These are phyloP conservation scores for Staurois parvus DNA, from an alignment of 2,797 vertebrate species.

Conservation along the genomic window DNA sequence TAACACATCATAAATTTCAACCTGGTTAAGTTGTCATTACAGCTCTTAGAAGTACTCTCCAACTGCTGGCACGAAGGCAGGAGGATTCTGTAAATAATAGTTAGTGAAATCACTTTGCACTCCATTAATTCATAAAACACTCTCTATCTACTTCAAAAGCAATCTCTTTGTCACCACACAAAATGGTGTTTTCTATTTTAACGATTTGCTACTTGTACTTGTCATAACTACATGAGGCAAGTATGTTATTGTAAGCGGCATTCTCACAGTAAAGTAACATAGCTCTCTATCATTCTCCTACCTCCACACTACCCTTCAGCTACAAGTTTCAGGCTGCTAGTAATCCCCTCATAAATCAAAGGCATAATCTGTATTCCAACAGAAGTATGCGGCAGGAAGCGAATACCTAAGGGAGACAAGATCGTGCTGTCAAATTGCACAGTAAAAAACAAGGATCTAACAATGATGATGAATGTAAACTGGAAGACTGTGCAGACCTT, in stretches of 20 bases:
- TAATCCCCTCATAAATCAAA: slow-evolving; percentile 62
- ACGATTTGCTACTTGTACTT: slow-evolving; percentile 77
- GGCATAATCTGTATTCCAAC: slow-evolving; percentile 48
- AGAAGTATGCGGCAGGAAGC: slow-evolving; percentile 38
- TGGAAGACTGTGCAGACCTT: slow-evolving; percentile 1
- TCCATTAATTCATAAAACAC: slow-evolving; percentile 81
- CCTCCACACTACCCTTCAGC: slow-evolving; percentile 48
- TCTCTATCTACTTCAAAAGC: slow-evolving; percentile 75
- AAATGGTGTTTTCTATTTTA: slow-evolving; percentile 73
- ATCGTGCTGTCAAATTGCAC: slow-evolving; percentile 30
- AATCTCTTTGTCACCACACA: slow-evolving; percentile 65
- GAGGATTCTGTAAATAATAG: slow-evolving; percentile 77
- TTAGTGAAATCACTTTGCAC: slow-evolving; percentile 75
- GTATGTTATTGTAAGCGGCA: slow-evolving; percentile 53
- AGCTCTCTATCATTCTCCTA: slow-evolving; percentile 43
- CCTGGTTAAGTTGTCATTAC: slow-evolving; percentile 72
- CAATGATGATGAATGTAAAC: slow-evolving; percentile 38
- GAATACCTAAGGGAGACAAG: slow-evolving; percentile 36
- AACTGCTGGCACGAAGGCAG: slow-evolving; percentile 72
- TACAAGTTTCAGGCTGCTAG: slow-evolving; percentile 47
- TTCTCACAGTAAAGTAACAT: background rate
- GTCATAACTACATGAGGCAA: slow-evolving; percentile 76
- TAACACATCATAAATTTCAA: slow-evolving; percentile 77
- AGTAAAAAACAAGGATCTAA: slow-evolving; percentile 37
- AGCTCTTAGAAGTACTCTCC: slow-evolving; percentile 70